These are phyloP conservation scores for Oreochromis aureus DNA, from an alignment of 2,113 vertebrate genomes.

Conservation along the genomic window DNA sequence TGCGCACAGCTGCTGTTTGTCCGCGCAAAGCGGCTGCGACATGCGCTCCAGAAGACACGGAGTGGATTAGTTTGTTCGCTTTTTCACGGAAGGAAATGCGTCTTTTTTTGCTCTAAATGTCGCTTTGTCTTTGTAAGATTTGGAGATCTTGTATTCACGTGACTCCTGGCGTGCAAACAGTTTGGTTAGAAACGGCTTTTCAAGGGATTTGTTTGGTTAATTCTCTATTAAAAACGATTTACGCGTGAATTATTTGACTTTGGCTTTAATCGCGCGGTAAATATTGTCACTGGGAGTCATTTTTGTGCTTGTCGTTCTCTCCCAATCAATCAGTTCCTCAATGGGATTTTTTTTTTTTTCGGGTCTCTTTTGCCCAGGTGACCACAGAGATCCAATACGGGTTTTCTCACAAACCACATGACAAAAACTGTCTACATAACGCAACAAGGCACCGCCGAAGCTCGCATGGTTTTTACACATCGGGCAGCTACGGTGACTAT, in stretches of 20 bases:
- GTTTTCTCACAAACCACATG: constrained; percentile 74
- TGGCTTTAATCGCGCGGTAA: too few relatives aligned
- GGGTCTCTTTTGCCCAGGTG: constrained; percentile 59
- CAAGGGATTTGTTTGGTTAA: neutral
- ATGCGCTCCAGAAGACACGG: constrained; percentile 63
- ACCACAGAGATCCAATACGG: constrained; percentile 72
- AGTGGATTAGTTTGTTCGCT: constrained; percentile 45
- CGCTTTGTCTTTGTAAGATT: neutral
- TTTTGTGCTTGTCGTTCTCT: neutral
- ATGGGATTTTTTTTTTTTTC: constrained; percentile 2
- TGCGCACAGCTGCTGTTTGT: constrained; percentile 47
- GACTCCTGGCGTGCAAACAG: neutral
- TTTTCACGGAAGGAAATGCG: neutral
- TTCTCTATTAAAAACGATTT: neutral
- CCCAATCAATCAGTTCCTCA: neutral
- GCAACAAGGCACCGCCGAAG: neutral
- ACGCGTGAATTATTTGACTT: accelerated
- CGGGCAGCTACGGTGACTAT: neutral
- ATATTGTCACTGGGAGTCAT: accelerated
- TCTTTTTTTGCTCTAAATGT: neutral
- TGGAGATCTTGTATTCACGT: neutral
- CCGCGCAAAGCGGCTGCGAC: constrained; percentile 44
- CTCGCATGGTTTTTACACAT: accelerated
- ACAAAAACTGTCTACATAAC: neutral
- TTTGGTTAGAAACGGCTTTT: neutral